phyloP scores from a whole-genome alignment of 2,888 invertebrate genomes.

The Pharmacophagus antenor region DNA sequence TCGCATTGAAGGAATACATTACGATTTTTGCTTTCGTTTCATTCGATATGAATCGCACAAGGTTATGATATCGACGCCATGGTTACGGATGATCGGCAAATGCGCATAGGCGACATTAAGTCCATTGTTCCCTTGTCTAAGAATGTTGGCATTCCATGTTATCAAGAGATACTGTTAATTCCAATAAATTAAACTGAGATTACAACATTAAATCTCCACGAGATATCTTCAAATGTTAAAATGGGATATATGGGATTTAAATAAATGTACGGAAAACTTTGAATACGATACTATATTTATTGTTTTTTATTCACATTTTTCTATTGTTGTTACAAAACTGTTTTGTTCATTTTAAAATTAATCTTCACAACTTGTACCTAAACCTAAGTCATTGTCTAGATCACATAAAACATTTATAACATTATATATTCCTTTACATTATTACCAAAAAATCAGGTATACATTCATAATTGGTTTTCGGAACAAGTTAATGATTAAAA shows the following conservation, averaged over 20 bases:
- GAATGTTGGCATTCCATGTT: conserved; percentile 10
- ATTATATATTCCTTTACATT: not conserved
- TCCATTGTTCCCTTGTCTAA: conserved; percentile 13
- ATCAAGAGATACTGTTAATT: not conserved
- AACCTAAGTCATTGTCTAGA: conserved; percentile 77
- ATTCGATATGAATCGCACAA: conserved; percentile 78
- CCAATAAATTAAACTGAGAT: not conserved
- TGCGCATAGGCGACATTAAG: conserved; percentile 22
- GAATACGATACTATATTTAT: conserved; percentile 71
- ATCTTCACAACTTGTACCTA: conserved; percentile 69
- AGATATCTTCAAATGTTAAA: too few species aligned
- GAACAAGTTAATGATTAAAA: not conserved
- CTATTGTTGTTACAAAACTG: conserved; percentile 79
- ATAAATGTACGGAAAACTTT: conserved; percentile 22
- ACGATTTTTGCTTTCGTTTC: conserved; percentile 79
- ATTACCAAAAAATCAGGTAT: not conserved
- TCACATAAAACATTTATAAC: conserved; percentile 40
- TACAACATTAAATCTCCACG: too few species aligned
- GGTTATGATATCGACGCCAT: conserved; percentile 75
- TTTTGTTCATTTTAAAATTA: conserved; percentile 62
- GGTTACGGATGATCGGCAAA: conserved; percentile 32
- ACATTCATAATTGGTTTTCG: not conserved
- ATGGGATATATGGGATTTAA: conserved; percentile 3
- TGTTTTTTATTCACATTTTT: conserved; percentile 76
- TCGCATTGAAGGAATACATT: conserved; percentile 79